phyloP scores from a whole-genome alignment of 2,797 vertebrate species.

The Micropoecilia bifurca region DNA sequence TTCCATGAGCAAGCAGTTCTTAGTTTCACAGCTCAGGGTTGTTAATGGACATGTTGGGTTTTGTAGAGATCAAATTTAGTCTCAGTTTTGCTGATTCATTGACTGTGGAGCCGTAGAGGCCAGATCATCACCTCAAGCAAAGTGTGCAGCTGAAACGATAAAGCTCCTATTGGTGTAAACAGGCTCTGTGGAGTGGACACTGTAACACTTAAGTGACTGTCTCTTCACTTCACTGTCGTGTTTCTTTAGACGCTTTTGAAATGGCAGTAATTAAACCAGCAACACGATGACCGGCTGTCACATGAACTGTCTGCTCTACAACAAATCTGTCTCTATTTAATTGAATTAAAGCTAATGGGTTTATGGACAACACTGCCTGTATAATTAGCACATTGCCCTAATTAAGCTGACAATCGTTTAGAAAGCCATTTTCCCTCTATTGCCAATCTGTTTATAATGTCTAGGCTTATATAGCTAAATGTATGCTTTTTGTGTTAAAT shows the following conservation, averaged over 20 bases:
- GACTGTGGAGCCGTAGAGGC: neutral
- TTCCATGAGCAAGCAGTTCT: constrained; percentile 2
- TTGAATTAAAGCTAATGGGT: constrained; percentile 75
- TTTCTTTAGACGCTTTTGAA: constrained; percentile 10
- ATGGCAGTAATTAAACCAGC: constrained; percentile 9
- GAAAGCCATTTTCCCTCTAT: constrained; percentile 17
- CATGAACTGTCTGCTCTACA: constrained; percentile 36
- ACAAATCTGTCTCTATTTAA: constrained; percentile 62
- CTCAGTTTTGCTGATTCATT: constrained; percentile 15
- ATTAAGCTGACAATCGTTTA: constrained; percentile 52
- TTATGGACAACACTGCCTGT: constrained; percentile 60
- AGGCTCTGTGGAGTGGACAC: neutral
- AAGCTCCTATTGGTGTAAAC: neutral
- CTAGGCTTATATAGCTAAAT: neutral
- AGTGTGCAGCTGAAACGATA: constrained; percentile 4
- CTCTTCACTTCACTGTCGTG: neutral
- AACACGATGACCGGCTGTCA: constrained; percentile 17
- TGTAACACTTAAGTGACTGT: neutral
- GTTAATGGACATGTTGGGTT: constrained; percentile 23
- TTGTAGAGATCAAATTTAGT: constrained; percentile 15
- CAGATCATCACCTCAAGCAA: neutral
- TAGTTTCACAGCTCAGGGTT: constrained; percentile 9
- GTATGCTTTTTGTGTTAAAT: neutral
- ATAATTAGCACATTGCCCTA: constrained; percentile 49
- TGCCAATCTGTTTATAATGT: neutral